A percentile compares a stretch with the other conserved stretches of the same genome.
These are phyloP conservation scores for Eupsilia transversa DNA, from an alignment of 2,888 invertebrate genomes.

Conservation along the genomic window DNA sequence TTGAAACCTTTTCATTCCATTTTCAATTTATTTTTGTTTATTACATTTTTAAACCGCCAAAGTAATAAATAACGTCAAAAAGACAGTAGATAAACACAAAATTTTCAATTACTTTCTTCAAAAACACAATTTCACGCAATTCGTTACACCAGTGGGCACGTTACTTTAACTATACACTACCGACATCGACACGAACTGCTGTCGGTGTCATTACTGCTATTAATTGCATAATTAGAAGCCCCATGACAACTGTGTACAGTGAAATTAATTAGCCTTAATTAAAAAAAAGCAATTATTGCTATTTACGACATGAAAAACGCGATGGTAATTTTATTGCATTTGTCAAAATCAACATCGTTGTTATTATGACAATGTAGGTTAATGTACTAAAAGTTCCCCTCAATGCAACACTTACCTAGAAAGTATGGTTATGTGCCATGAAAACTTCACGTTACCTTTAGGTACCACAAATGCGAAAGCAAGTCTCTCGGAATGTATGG, in stretches of 20 bases:
- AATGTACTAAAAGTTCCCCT: neutral
- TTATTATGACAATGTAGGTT: neutral
- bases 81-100: conserved; percentile 3
- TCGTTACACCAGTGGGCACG: conserved; percentile 31
- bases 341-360: neutral
- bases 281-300: conserved; percentile 57
- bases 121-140: conserved; percentile 41
- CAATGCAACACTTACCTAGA: neutral
- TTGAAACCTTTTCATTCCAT: neutral
- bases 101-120: conserved; percentile 46
- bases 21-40: neutral
- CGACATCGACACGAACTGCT: conserved; percentile 5
- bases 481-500: neutral
- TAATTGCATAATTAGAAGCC: conserved; percentile 60
- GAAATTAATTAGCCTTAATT: conserved; percentile 60
- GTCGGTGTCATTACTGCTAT: conserved; percentile 40
- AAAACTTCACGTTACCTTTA: neutral
- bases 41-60: neutral
- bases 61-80: neutral
- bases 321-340: conserved; percentile 15
- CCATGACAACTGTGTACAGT: conserved; percentile 49
- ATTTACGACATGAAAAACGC: conserved; percentile 41
- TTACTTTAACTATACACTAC: conserved; percentile 22
- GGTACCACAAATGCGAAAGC: conserved; percentile 5
- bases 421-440: neutral